Evolutionary conservation across 2,113 vertebrate species (phyloP).

Genomic region (Thalassoma bifasciatum): DNA sequence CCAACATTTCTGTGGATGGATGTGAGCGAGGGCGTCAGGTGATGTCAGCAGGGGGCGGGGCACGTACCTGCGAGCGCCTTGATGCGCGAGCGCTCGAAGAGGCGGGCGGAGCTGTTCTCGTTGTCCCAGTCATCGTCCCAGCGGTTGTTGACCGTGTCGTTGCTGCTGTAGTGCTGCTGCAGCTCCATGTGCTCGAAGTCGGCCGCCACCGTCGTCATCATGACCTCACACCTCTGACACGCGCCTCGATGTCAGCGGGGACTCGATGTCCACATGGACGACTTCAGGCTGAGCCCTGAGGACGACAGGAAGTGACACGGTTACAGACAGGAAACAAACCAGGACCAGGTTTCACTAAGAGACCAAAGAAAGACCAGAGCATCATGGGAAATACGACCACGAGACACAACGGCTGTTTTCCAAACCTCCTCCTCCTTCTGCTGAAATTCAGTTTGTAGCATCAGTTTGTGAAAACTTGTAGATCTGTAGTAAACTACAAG

Average conservation of each 20-base stretch:
- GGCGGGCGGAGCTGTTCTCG: conserved; percentile 95
- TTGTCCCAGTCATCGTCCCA: conserved; percentile 98
- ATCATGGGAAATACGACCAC: too few relatives aligned
- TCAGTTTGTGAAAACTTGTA: too few relatives aligned
- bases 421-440: too few relatives aligned
- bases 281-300: conserved; percentile 80
- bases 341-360: too few relatives aligned
- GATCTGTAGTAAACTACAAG: too few relatives aligned
- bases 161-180: conserved; percentile 91
- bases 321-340: too few relatives aligned
- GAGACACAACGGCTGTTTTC: too few relatives aligned
- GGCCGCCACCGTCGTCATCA: conserved; percentile 93
- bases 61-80: conserved; percentile 93
- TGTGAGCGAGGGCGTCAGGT: background rate
- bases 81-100: conserved; percentile 96
- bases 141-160: conserved; percentile 93
- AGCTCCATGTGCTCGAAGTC: conserved; percentile 96
- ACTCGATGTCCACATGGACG: conserved; percentile 86
- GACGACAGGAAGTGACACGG: background rate
- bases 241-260: conserved; percentile 68
- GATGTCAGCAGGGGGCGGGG: background rate
- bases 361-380: too few relatives aligned
- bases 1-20: too few relatives aligned
- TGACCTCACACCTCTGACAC: conserved; percentile 76
- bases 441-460: too few relatives aligned